These are phyloP conservation scores for Hipposideros larvatus DNA, from an alignment of 2,797 vertebrate species.

Conservation along the genomic window DNA sequence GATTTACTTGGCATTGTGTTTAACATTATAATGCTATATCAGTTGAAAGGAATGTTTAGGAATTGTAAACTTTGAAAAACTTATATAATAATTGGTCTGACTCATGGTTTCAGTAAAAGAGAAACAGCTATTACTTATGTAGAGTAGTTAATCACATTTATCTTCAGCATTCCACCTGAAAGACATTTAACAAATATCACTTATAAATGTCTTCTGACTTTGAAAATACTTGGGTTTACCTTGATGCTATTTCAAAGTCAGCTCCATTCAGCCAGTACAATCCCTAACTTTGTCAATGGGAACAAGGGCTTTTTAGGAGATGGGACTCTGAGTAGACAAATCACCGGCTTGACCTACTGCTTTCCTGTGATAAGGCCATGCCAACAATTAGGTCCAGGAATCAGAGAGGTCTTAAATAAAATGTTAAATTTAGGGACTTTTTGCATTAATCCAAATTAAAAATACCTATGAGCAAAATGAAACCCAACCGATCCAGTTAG, in stretches of 20 bases:
- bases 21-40: not conserved
- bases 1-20: not conserved
- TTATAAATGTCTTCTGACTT: not conserved
- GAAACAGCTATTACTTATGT: conserved; percentile 24
- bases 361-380: not conserved
- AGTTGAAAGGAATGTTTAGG: not conserved
- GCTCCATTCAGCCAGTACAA: not conserved
- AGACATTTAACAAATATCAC: not conserved
- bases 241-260: not conserved
- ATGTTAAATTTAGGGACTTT: not conserved
- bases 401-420: not conserved
- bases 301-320: not conserved
- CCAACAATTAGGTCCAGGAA: not conserved
- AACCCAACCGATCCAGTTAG: not conserved
- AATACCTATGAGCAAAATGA: not conserved
- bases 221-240: not conserved
- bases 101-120: not conserved
- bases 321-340: not conserved
- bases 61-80: not conserved
- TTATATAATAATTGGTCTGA: not conserved
- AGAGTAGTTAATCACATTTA: not conserved
- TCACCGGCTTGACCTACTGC: not conserved
- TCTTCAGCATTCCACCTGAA: not conserved
- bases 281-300: not conserved
- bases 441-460: not conserved